Percentiles rank a stretch among this genome's conserved stretches.
phyloP scores from a whole-genome alignment of 2,888 invertebrate species.

The Caenorhabditis sp. region DNA sequence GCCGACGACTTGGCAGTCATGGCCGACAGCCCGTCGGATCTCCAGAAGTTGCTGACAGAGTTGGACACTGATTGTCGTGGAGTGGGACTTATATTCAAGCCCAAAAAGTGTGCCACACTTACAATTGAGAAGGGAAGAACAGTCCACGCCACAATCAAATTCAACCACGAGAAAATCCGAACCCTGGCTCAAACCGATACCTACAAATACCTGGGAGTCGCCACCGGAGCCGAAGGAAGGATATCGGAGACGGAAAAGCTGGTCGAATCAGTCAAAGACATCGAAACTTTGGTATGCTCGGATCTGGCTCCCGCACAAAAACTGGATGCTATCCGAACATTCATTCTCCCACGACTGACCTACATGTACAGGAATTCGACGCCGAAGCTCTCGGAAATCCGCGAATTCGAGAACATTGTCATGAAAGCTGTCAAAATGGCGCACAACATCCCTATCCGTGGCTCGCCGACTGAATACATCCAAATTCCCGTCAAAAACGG shows the following conservation, averaged over 20 bases:
- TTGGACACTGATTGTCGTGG: background rate
- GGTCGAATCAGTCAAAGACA: too few species aligned
- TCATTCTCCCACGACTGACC: constrained; percentile 38
- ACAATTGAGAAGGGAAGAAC: background rate
- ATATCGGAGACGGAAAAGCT: constrained; percentile 14
- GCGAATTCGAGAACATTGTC: background rate
- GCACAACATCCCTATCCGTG: constrained; percentile 11
- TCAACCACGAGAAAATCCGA: background rate
- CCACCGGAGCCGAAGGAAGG: background rate
- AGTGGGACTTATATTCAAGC: constrained; percentile 38
- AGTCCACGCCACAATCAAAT: background rate
- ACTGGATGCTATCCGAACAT: constrained; percentile 39
- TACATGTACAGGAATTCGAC: constrained; percentile 21
- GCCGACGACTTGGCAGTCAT: constrained; percentile 45
- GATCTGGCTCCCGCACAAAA: constrained; percentile 53
- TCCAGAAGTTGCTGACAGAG: background rate
- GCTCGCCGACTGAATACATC: constrained; percentile 14
- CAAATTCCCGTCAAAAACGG: constrained; percentile 16
- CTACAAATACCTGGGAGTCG: constrained; percentile 42
- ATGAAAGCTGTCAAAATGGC: background rate
- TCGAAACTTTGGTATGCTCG: too few species aligned
- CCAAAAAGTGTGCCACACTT: constrained; percentile 43
- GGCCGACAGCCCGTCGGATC: background rate
- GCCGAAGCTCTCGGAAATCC: constrained; percentile 1
- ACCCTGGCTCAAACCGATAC: background rate